Evolutionary conservation across 2,113 vertebrate genomes (phyloP).

Genomic region (Lepus timidus): DNA sequence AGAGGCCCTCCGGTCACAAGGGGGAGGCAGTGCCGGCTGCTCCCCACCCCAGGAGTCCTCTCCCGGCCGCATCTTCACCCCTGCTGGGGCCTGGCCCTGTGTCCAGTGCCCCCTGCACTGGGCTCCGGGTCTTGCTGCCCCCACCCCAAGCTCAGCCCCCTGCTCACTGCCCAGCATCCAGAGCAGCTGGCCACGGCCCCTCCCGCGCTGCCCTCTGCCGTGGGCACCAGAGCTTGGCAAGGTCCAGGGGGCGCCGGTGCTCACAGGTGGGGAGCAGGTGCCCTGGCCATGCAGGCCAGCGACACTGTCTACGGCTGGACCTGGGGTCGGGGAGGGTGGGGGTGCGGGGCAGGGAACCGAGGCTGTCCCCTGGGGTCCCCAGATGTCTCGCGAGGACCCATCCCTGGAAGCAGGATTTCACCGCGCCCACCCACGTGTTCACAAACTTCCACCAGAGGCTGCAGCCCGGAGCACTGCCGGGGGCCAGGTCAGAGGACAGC

Average conservation of each 20-base stretch:
- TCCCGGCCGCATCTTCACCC: no score
- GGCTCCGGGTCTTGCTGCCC: no score
- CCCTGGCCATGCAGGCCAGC: not conserved
- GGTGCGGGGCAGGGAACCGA: rapidly evolving
- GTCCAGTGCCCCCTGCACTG: no score
- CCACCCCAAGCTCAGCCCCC: no score
- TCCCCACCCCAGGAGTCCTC: no score
- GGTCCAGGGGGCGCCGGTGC: rapidly evolving
- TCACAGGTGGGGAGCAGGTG: not conserved
- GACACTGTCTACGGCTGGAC: rapidly evolving
- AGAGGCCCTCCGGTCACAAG: no score
- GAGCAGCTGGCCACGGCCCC: not conserved
- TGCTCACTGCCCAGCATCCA: not conserved
- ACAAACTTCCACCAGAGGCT: no score
- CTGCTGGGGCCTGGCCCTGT: no score
- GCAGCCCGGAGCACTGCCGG: rapidly evolving
- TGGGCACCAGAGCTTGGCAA: rapidly evolving
- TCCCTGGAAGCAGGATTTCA: no score
- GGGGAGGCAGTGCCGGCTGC: no score
- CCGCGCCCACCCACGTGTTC: no score
- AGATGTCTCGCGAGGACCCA: no score
- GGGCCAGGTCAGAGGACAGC: not conserved
- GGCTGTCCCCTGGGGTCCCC: not conserved
- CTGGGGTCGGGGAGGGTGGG: rapidly evolving
- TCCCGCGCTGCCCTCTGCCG: not conserved